Evolutionary conservation across 2,888 invertebrate species (phyloP).

Genomic region (Hemithea aestivaria): DNA sequence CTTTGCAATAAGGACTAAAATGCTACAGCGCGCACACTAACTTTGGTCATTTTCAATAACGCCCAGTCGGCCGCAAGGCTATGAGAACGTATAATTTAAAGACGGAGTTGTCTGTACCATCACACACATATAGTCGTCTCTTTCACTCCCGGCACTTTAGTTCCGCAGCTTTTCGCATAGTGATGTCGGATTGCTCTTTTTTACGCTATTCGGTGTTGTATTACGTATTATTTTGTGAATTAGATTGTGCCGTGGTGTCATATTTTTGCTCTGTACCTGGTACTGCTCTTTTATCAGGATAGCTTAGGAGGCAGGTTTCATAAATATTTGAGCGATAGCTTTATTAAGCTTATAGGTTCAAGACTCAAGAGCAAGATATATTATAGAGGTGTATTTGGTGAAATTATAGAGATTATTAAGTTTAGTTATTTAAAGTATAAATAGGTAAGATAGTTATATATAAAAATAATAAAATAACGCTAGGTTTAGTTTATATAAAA

Average conservation of each 20-base stretch:
- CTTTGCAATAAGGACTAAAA: constrained; percentile 14
- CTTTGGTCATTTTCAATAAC: constrained; percentile 38
- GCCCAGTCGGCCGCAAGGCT: constrained; percentile 62
- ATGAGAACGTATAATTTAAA: constrained; percentile 80
- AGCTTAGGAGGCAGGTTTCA: constrained; percentile 54
- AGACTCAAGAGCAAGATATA: too few relatives aligned
- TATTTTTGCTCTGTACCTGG: constrained; percentile 63
- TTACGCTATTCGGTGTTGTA: constrained; percentile 69
- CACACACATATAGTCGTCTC: constrained; percentile 47
- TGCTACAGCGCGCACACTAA: constrained; percentile 19
- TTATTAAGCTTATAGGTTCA: too few relatives aligned
- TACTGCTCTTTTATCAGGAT: constrained; percentile 48
- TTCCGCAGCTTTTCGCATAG: constrained; percentile 55
- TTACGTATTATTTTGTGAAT: constrained; percentile 78
- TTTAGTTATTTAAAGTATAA: too few relatives aligned
- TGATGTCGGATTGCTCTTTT: constrained; percentile 68
- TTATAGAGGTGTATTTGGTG: too few relatives aligned
- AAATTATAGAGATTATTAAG: too few relatives aligned
- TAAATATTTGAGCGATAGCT: constrained; percentile 3
- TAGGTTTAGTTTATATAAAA: too few relatives aligned
- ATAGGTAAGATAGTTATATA: too few relatives aligned
- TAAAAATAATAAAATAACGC: too few relatives aligned
- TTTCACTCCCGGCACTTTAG: constrained; percentile 41
- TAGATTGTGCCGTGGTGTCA: constrained; percentile 73
- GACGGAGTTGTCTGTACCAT: constrained; percentile 57